These are phyloP conservation scores for Hemichromis elongatus DNA, from an alignment of 2,113 vertebrate species.

Conservation along the genomic window DNA sequence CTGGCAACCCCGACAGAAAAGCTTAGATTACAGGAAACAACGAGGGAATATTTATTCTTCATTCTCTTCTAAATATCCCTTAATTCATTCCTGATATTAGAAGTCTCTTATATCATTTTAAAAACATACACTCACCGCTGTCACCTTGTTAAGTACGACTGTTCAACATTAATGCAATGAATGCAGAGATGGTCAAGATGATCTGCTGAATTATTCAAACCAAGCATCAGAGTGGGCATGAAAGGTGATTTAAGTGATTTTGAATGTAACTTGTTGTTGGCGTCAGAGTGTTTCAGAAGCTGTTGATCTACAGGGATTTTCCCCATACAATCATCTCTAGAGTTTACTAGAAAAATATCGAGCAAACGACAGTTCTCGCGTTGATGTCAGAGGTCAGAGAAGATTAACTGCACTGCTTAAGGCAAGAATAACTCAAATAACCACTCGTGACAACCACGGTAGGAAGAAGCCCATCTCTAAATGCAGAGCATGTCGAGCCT, in stretches of 20 bases:
- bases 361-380: background rate
- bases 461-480: background rate
- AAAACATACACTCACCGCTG: background rate
- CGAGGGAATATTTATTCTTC: background rate
- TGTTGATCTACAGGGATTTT: background rate
- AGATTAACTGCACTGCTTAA: background rate
- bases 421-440: background rate
- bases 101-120: background rate
- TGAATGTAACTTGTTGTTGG: background rate
- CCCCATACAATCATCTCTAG: background rate
- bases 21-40: background rate
- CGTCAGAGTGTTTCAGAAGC: background rate
- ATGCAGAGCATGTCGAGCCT: background rate
- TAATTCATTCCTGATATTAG: background rate
- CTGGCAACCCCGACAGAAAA: too few relatives aligned
- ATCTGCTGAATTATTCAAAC: background rate
- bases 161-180: background rate
- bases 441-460: background rate
- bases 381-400: background rate
- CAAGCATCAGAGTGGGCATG: background rate
- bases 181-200: background rate
- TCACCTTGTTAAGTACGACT: background rate
- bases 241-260: background rate
- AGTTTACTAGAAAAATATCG: background rate
- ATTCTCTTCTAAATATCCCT: background rate